A percentile compares a stretch with the other conserved stretches of the same genome.
Evolutionary conservation across 2,888 invertebrate species (phyloP).

Genomic region (Micoletzkya japonica): DNA sequence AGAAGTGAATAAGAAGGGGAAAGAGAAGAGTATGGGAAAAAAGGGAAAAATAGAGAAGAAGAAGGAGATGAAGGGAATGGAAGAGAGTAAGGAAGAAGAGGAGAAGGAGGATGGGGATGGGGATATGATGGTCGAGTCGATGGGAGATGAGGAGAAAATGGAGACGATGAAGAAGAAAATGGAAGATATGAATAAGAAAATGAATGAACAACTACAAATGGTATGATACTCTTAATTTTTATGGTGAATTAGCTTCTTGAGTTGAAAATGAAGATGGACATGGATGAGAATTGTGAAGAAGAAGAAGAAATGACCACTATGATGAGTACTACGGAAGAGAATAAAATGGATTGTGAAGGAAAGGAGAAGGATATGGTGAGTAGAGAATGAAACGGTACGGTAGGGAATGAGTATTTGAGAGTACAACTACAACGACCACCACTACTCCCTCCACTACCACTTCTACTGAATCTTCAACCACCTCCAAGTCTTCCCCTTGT

Average conservation of each 20-base stretch:
- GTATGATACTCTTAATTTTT: background rate
- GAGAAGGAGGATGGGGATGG: background rate
- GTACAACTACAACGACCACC: background rate
- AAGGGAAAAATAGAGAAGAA: background rate
- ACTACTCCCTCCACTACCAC: background rate
- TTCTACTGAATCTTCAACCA: background rate
- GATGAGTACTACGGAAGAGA: background rate
- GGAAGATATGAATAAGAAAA: background rate
- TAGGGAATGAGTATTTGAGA: background rate
- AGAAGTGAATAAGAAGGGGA: background rate
- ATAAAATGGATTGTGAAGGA: background rate
- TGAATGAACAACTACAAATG: background rate
- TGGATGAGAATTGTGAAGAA: slow-evolving; percentile 5
- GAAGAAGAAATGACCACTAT: background rate
- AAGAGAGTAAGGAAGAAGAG: background rate
- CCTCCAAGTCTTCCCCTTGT: background rate
- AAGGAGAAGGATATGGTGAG: no score
- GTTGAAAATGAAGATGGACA: background rate
- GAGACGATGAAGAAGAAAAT: slow-evolving; percentile 4
- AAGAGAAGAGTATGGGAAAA: background rate
- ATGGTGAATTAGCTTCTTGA: background rate
- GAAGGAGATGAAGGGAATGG: background rate
- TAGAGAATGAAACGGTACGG: background rate
- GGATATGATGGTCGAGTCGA: background rate
- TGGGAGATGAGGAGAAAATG: background rate